phyloP scores from a whole-genome alignment of 2,113 vertebrate species.

The Candoia aspera region DNA sequence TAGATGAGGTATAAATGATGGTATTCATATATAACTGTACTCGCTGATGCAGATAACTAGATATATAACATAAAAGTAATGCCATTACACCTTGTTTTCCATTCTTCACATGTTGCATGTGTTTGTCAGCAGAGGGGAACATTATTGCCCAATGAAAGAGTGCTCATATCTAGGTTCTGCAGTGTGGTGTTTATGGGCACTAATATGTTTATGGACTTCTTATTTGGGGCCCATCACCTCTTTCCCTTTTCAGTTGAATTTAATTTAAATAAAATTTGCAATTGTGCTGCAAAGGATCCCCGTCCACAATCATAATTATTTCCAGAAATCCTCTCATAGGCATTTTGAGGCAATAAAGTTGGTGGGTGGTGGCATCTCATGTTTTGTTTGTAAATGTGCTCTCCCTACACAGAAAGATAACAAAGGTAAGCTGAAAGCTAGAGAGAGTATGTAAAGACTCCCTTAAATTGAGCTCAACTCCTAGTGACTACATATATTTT shows the following conservation, averaged over 20 bases:
- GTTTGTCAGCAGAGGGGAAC: background rate
- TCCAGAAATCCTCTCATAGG: background rate
- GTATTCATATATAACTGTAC: background rate
- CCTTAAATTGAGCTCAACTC: background rate
- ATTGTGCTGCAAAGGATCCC: background rate
- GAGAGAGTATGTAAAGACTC: too few species aligned
- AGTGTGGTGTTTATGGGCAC: background rate
- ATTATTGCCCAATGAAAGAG: background rate
- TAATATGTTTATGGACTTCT: background rate
- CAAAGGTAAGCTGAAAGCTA: too few species aligned
- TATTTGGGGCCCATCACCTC: background rate
- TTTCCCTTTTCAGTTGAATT: background rate
- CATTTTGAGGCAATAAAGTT: background rate
- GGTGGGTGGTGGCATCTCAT: background rate
- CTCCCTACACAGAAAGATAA: background rate
- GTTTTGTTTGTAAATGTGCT: background rate
- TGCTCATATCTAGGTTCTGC: background rate
- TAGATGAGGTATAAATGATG: background rate
- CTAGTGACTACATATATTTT: background rate
- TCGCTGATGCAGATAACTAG: background rate
- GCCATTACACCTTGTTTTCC: background rate
- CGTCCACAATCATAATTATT: background rate
- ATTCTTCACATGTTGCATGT: background rate
- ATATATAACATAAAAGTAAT: background rate
- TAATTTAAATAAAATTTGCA: background rate